phyloP scores from a whole-genome alignment of 2,888 invertebrate species.

The Epirrhoe tristata region DNA sequence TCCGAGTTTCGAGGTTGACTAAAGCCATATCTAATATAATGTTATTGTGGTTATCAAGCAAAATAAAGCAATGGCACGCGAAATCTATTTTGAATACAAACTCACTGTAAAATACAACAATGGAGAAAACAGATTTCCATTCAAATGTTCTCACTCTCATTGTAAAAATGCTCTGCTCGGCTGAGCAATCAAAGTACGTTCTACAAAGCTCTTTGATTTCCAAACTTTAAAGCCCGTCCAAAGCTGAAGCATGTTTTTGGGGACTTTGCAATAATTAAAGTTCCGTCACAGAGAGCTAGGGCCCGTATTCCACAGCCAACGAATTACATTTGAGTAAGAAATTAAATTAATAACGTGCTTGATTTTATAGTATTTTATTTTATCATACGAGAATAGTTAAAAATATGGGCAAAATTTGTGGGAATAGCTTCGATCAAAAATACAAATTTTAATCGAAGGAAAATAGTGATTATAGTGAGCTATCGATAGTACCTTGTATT shows the following conservation, averaged over 20 bases:
- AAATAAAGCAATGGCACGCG: neutral
- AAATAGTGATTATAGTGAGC: too few relatives aligned
- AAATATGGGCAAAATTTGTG: too few relatives aligned
- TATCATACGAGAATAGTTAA: too few relatives aligned
- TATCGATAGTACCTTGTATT: too few relatives aligned
- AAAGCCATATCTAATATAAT: neutral
- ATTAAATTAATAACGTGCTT: too few relatives aligned
- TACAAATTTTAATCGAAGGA: too few relatives aligned
- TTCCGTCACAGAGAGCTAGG: conserved; percentile 3
- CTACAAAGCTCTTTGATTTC: conserved; percentile 26
- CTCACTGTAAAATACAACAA: neutral
- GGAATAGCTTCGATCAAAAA: too few relatives aligned
- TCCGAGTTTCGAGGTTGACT: conserved; percentile 7
- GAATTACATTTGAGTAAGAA: neutral
- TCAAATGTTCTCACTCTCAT: neutral
- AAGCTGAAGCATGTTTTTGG: conserved; percentile 15
- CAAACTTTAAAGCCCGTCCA: conserved; percentile 19
- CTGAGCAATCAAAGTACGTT: conserved; percentile 4
- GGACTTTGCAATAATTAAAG: conserved; percentile 21
- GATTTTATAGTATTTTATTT: too few relatives aligned
- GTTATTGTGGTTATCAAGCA: neutral
- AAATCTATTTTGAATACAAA: neutral
- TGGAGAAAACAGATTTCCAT: neutral
- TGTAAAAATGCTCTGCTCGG: neutral
- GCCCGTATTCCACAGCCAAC: neutral